phyloP scores from a whole-genome alignment of 2,797 vertebrate species.

The Ptychobarbus kaznakovi region DNA sequence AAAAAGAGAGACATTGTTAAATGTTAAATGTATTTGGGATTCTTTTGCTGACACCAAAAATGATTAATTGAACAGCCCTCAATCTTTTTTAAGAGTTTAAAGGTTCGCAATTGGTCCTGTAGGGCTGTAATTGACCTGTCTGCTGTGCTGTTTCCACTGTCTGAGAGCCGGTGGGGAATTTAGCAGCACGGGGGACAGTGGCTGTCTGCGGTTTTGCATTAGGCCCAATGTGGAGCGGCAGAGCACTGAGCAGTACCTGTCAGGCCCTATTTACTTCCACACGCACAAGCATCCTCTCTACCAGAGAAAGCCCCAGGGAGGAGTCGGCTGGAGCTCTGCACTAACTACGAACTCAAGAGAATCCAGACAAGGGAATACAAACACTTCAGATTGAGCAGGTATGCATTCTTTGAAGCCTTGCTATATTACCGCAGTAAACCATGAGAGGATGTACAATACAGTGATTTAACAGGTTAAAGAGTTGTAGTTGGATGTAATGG shows the following conservation, averaged over 20 bases:
- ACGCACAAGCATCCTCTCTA: constrained; percentile 64
- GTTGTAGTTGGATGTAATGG: not conserved
- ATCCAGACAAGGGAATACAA: constrained; percentile 47
- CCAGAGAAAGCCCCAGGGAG: constrained; percentile 66
- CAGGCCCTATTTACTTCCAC: constrained; percentile 67
- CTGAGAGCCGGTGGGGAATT: not conserved
- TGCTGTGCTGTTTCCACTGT: constrained; percentile 29
- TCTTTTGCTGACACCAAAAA: not conserved
- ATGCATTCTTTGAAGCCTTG: not conserved
- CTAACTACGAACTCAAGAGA: constrained; percentile 62
- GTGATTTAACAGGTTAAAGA: not conserved
- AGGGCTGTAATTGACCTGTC: constrained; percentile 55
- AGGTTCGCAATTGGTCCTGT: constrained; percentile 23
- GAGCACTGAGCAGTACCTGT: constrained; percentile 63
- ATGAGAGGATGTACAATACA: constrained; percentile 23
- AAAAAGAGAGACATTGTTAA: constrained; percentile 48
- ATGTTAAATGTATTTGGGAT: not conserved
- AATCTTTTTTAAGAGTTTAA: constrained; percentile 13
- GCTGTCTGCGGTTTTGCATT: constrained; percentile 49
- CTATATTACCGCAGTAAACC: not conserved
- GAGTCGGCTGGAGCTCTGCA: constrained; percentile 65
- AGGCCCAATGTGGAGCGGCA: constrained; percentile 51
- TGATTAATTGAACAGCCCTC: not conserved
- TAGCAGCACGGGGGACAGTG: constrained; percentile 22
- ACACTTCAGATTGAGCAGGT: not conserved